These are phyloP conservation scores for Yponomeuta cagnagella DNA, from an alignment of 2,888 invertebrate species.

Conservation along the genomic window DNA sequence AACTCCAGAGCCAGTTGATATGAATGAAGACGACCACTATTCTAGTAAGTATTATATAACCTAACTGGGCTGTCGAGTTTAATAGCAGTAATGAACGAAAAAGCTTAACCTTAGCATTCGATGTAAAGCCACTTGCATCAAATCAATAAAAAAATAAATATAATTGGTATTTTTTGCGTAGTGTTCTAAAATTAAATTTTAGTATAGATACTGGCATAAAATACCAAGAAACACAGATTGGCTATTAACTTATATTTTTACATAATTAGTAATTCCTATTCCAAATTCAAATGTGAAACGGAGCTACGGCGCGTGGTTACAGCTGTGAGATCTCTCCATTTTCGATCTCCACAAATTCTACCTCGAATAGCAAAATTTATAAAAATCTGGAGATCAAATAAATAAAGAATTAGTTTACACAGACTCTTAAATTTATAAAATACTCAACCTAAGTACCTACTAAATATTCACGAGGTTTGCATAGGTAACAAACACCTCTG, in stretches of 20 bases:
- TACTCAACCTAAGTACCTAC: no score
- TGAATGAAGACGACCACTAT: slow-evolving; percentile 82
- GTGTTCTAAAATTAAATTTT: slow-evolving; percentile 21
- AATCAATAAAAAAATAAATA: slow-evolving; percentile 43
- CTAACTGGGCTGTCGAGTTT: background rate
- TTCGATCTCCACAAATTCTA: background rate
- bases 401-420: no score
- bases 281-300: slow-evolving; percentile 38
- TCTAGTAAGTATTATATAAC: slow-evolving; percentile 73
- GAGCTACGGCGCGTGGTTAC: background rate
- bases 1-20: slow-evolving; percentile 81
- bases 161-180: slow-evolving; percentile 14
- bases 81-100: background rate
- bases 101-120: background rate
- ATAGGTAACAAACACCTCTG: no score
- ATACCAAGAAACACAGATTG: slow-evolving; percentile 41
- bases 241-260: slow-evolving; percentile 31
- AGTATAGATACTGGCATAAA: slow-evolving; percentile 34
- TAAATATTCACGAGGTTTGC: no score
- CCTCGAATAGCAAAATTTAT: background rate
- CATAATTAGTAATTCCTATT: slow-evolving; percentile 26
- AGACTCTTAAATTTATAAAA: no score
- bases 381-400: no score
- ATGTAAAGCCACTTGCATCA: slow-evolving; percentile 66
- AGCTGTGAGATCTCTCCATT: background rate